A percentile compares a stretch with the other conserved stretches of the same genome.
Conservation (phyloP, 1,140 invertebrate species). For the Zaprionus tsacasi region DNA sequence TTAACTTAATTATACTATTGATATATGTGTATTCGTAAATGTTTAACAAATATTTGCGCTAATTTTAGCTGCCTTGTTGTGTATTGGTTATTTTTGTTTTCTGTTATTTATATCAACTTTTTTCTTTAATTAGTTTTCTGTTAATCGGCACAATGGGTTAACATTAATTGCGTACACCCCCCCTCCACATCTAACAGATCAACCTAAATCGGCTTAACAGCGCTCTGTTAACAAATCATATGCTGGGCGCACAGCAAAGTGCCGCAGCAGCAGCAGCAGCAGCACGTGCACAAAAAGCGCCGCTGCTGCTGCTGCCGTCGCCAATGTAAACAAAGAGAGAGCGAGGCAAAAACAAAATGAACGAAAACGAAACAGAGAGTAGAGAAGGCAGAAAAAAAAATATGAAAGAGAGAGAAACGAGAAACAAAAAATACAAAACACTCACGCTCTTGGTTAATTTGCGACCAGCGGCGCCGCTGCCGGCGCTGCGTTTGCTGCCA, state of each 20-base stretch:
- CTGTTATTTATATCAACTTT: background rate
- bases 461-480: conserved; percentile 61
- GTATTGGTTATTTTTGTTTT: conserved; percentile 1
- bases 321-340: conserved; percentile 76
- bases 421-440: conserved; percentile 32
- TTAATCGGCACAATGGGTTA: conserved; percentile 36
- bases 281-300: conserved; percentile 67
- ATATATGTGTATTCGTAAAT: background rate
- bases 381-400: conserved; percentile 36
- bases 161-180: conserved; percentile 43
- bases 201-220: conserved; percentile 42
- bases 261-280: conserved; percentile 22
- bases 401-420: conserved; percentile 18
- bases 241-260: conserved; percentile 67
- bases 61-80: conserved; percentile 1
- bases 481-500: conserved; percentile 67
- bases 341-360: conserved; percentile 28
- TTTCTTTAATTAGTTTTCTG: conserved; percentile 5
- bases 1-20: conserved; percentile 2
- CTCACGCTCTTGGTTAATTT: conserved; percentile 78
- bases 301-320: background rate
- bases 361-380: conserved; percentile 24
- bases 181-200: background rate
- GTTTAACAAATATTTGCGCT: background rate
- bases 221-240: conserved; percentile 47